A percentile compares a stretch with the other conserved stretches of the same genome.
Conservation (phyloP, 2,113 vertebrate genomes). For the Piliocolobus tephrosceles region DNA sequence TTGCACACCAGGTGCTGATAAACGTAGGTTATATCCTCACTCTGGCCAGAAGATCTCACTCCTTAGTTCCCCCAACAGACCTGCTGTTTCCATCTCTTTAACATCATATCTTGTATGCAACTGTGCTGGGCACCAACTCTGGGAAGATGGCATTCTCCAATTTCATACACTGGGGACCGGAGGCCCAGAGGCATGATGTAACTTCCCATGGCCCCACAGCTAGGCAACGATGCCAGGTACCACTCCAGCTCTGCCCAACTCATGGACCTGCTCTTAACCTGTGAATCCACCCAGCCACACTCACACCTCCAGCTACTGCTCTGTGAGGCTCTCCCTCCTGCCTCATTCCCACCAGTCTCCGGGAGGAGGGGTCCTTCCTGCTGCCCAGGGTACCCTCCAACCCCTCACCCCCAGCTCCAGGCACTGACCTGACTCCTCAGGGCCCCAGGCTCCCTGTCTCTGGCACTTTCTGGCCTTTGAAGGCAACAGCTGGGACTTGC, state of each 20-base stretch:
- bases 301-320: background rate
- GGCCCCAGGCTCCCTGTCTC: background rate
- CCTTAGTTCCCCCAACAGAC: background rate
- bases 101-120: background rate
- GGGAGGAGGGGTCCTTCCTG: background rate
- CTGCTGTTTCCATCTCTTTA: background rate
- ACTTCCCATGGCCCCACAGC: constrained; percentile 20
- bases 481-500: constrained; percentile 56
- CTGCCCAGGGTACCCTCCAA: background rate
- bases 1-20: background rate
- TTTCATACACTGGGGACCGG: background rate
- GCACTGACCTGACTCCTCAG: background rate
- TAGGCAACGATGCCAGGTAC: background rate
- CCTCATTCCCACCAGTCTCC: background rate
- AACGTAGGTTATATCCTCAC: background rate
- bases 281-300: background rate
- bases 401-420: background rate
- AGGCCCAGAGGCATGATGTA: constrained; percentile 52
- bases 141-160: background rate
- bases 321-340: background rate
- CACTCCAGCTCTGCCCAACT: background rate
- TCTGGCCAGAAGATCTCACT: constrained; percentile 12
- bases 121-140: background rate
- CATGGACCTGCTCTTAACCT: background rate
- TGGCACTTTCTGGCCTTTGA: constrained; percentile 31